phyloP scores from a whole-genome alignment of 2,113 vertebrate species.

The Gambusia affinis region DNA sequence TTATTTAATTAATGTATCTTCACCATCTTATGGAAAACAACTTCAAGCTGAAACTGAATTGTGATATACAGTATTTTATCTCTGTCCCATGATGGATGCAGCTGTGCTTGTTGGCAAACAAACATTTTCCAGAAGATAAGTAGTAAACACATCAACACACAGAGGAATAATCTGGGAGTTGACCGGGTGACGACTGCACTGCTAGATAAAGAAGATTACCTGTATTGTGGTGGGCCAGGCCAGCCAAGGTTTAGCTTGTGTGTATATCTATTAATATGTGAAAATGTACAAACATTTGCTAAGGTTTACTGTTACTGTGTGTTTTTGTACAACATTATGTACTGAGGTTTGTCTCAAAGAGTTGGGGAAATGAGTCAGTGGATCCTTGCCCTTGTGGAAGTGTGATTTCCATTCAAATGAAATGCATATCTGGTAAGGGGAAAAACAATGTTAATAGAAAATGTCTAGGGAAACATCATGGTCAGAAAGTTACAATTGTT shows the following conservation, averaged over 20 bases:
- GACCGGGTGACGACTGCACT: conserved; percentile 54
- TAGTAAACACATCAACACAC: conserved; percentile 22
- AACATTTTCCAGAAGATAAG: conserved; percentile 31
- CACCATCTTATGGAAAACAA: not conserved
- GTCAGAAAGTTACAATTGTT: not conserved
- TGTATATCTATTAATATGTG: not conserved
- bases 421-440: no score
- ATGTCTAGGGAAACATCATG: not conserved
- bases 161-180: conserved; percentile 59
- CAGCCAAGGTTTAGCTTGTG: conserved; percentile 1
- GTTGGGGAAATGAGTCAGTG: conserved; percentile 14
- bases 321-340: conserved; percentile 2
- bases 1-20: not conserved
- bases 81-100: conserved; percentile 22
- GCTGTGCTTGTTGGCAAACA: conserved; percentile 38
- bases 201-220: conserved; percentile 74
- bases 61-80: conserved; percentile 9
- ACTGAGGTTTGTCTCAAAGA: conserved; percentile 2
- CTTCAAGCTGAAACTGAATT: not conserved
- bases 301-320: conserved; percentile 21
- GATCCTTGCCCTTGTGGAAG: no score
- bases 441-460: not conserved
- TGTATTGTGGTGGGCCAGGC: conserved; percentile 33
- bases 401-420: no score
- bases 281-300: conserved; percentile 5